Evolutionary conservation across 2,888 invertebrate genomes (phyloP), one percentile per base, ranked within the genome.

Genomic region (Habrosyne pyritoides): DNA sequence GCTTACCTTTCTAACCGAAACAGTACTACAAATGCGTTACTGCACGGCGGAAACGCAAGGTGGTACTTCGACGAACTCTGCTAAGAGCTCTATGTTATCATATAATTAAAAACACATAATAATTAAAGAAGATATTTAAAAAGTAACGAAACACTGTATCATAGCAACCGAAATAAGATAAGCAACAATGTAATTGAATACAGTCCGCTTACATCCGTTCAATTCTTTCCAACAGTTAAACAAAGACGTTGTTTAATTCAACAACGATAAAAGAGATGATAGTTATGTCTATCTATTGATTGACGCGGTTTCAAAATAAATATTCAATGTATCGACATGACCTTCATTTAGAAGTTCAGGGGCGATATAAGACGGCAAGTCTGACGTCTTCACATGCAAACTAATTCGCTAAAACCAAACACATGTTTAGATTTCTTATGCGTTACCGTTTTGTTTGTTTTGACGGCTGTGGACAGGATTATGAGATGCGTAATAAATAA

Each of bases 331-430:
- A 10, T 24, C 57, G 61, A 18, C 2, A 18, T 6, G 42, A 66
- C 72, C 71, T 73, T 70, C 53, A 52, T 57, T 53, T 62, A 22
- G 33, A 65, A 72, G 72, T 73, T 75, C 75, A 75, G 54, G 75
- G 69, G 59, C 67, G 36, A 10, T 14, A 36, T n/a, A 14, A 59
- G 65, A 73, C 53, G 71, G 67, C 61, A 61, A 63, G 55, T 59
- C 56, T 62, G 60, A 55, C 61, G 59, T 42, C 67, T 62, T 64
- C 63, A 63, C 66, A 66, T 62, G 67, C 71, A 67, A 71, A 64
- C 65, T 64, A 73, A 77, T 70, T 75, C 71, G 66, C 67, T 67
- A 64, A 68, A 61, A 62, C 62, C 56, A 59, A 71, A 66, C 71
- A 71, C 66, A 63, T 75, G 73, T 65, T 60, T 57, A 55, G 60